Base-by-base conservation (phyloP, 2,888 invertebrate genomes). In the Rhamnusium bicolor region DNA sequence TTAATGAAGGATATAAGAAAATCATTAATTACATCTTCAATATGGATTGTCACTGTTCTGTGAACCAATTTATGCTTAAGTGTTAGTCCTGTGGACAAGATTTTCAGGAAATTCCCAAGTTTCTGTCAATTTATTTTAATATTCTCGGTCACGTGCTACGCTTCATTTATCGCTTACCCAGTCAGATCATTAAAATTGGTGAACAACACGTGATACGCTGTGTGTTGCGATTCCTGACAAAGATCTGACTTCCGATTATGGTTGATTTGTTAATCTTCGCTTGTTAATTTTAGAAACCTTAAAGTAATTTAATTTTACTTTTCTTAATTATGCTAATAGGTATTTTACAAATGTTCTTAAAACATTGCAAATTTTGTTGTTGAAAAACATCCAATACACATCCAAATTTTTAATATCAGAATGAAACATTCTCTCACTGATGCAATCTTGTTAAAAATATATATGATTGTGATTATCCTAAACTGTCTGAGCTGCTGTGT, bases 21-120 rank as follows among this genome's bases (percentile, higher is more conserved):
- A 46, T 18, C 7, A 56, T 51, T 67, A 56, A 40, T 67, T 56
- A 16, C 14, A 32, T 56, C 46, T 53, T 21, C 19, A 10, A 8
- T 40, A 46, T 24, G 56, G 24, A 46, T 19, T 65, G 67, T 67
- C 56, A 67, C 16, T 12, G 56, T 67, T 67, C 46, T 29, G 12
- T 40, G 56, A 67, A 67, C 46, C 21, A 47, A 27, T 65, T 49
- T 24, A 19, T 16, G 2, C 18, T 51, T 51, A 51, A 51, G 18
- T 14, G 18, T 16, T 8, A 65, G 14, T 18, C 46, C 21, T 10
- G 65, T 53, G 53, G 29, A 53, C 18, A n/a, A 29, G 19, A 32
- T 56, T 67, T 56, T 67, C 54, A 56, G 67, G 51, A 67, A 67
- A 67, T 67, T 56, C 67, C 62, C 40, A 16, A 54, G 56, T 29